Conservation (phyloP, 2,888 invertebrate species). For the Caenorhabditis sp. region DNA sequence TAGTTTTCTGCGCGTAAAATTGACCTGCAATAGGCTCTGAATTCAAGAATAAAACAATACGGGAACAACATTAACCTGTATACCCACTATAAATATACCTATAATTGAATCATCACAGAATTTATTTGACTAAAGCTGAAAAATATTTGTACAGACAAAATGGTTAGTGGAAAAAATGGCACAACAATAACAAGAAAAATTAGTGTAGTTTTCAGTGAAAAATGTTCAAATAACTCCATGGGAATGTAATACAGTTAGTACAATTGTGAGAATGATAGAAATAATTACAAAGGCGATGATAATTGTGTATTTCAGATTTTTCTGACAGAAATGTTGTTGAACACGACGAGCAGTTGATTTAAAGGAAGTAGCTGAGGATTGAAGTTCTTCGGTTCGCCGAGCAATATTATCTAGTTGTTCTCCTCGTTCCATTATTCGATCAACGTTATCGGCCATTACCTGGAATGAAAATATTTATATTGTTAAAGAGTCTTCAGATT, state of each 20-base stretch:
- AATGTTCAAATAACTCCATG: conserved; percentile 15
- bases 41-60: too few species aligned
- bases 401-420: conserved; percentile 67
- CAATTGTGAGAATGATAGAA: conserved; percentile 28
- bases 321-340: conserved; percentile 65
- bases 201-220: too few species aligned
- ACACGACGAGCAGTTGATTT: conserved; percentile 64
- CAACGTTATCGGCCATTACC: conserved; percentile 69
- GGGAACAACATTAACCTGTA: too few species aligned
- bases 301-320: conserved; percentile 68
- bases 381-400: conserved; percentile 54
- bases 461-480: conserved; percentile 26
- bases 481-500: too few species aligned
- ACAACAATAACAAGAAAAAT: not conserved
- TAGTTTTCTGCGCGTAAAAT: too few species aligned
- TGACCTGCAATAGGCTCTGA: too few species aligned
- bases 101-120: too few species aligned
- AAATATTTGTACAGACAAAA: conserved; percentile 5
- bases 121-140: not conserved
- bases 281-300: conserved; percentile 46
- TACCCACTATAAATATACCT: too few species aligned
- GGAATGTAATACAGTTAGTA: conserved; percentile 11
- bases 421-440: conserved; percentile 65
- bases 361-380: conserved; percentile 59
- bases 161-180: not conserved